Percentiles rank a stretch among this genome's conserved stretches.
phyloP scores from a whole-genome alignment of 2,888 invertebrate genomes.

The Sialis lutaria region DNA sequence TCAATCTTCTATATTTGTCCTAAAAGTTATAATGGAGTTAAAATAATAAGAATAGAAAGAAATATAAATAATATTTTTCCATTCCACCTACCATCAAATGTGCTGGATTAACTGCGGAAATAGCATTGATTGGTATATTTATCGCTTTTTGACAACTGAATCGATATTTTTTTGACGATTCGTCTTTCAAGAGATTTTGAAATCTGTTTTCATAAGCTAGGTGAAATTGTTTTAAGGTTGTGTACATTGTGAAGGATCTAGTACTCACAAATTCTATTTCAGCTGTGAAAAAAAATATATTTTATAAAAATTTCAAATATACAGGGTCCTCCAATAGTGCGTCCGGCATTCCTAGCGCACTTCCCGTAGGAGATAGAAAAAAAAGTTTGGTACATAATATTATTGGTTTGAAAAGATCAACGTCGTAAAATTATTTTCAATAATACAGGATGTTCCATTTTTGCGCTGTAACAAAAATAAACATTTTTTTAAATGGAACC shows the following conservation, averaged over 20 bases:
- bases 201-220: conserved; percentile 39
- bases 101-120: conserved; percentile 54
- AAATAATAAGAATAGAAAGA: neutral
- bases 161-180: conserved; percentile 51
- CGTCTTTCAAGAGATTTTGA: conserved; percentile 39
- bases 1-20: conserved; percentile 60
- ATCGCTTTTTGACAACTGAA: conserved; percentile 76
- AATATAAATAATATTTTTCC: neutral
- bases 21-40: conserved; percentile 4
- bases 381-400: no score
- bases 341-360: no score
- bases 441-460: no score
- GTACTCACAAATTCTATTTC: conserved; percentile 28
- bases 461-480: no score
- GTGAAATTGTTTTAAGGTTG: conserved; percentile 36
- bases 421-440: no score
- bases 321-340: no score
- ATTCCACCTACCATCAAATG: conserved; percentile 29
- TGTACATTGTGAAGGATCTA: conserved; percentile 34
- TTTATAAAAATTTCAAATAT: no score
- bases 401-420: no score
- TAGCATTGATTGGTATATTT: conserved; percentile 73
- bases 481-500: no score
- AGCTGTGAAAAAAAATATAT: neutral
- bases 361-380: no score